Evolutionary conservation across 1,140 invertebrate species (phyloP), one percentile per base, ranked within the genome.

Genomic region (Zophobas morio): DNA sequence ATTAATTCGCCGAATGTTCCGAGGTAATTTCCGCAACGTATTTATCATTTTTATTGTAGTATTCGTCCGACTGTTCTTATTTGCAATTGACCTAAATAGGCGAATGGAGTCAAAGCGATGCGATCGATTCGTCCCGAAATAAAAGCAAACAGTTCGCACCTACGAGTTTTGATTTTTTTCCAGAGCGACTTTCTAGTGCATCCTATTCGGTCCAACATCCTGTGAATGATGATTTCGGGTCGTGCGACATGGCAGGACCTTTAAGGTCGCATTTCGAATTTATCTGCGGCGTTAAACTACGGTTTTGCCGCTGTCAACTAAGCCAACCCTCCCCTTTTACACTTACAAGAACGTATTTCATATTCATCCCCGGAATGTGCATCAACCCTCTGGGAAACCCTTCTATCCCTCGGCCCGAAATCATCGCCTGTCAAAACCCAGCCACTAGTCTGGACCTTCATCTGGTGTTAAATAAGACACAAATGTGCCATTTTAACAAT

Each of bases 41-140:
- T 66, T 66, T 42, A 66, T 66, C 60, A 66, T 66, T 66, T 66
- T 66, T 66, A 66, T 66, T 66, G 60, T 66, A 32, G 57, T 6
- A 40, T 63, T 63, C 36, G 1, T 5, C 6, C n/a, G 49, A 63
- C 35, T 39, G 60, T 37, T 66, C 60, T 66, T 66, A 66, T 66
- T 66, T 66, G 60, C 60, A 66, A 66, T 66, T 66, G 60, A 66
- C 60, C 60, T 66, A 66, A 66, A 66, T 66, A 20, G 35, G 6
- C 60, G 6, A 63, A 63, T 39, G 36, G 60, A 39, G 60, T 66
- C 60, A 20, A 20, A 42, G 60, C 60, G 6, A 35, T 63, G 8
- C 6, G 49, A 66, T 66, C 60, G 60, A 66, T 66, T 35, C 60
- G 60, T 1, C 8, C 39, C n/a, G 36, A 42, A 42, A 66, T 66